Evolutionary conservation across 2,888 invertebrate species (phyloP).

Genomic region (Maniola hyperantus): DNA sequence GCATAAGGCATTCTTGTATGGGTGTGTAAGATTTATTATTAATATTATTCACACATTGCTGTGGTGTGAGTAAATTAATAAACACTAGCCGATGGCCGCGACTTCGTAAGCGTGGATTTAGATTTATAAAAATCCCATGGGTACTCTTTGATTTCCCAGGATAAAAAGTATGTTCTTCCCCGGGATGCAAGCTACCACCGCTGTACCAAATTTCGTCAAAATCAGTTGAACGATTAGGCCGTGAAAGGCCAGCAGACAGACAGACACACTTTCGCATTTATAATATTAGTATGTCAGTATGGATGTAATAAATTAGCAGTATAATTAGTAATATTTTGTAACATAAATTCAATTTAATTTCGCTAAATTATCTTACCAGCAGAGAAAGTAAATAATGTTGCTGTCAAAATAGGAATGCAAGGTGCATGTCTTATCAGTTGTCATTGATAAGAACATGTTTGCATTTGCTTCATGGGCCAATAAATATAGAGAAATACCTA

Average conservation of each 20-base stretch:
- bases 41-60: conserved; percentile 25
- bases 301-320: too few species aligned
- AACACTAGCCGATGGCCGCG: too few species aligned
- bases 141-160: too few species aligned
- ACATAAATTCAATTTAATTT: conserved; percentile 1
- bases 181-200: too few species aligned
- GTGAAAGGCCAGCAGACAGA: too few species aligned
- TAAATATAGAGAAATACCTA: not conserved
- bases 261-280: too few species aligned
- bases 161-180: too few species aligned
- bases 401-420: conserved; percentile 10
- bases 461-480: not conserved
- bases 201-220: too few species aligned
- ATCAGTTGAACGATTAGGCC: too few species aligned
- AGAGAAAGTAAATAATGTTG: conserved; percentile 7
- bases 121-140: too few species aligned
- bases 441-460: conserved; percentile 5
- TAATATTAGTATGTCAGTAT: not conserved
- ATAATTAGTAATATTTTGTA: not conserved
- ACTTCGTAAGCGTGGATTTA: too few species aligned
- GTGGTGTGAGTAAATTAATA: not conserved
- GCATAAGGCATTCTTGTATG: conserved; percentile 40
- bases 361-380: not conserved
- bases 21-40: conserved; percentile 36
- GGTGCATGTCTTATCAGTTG: not conserved